These are phyloP conservation scores for Andrena dorsata DNA, from an alignment of 2,888 invertebrate species.

Conservation along the genomic window DNA sequence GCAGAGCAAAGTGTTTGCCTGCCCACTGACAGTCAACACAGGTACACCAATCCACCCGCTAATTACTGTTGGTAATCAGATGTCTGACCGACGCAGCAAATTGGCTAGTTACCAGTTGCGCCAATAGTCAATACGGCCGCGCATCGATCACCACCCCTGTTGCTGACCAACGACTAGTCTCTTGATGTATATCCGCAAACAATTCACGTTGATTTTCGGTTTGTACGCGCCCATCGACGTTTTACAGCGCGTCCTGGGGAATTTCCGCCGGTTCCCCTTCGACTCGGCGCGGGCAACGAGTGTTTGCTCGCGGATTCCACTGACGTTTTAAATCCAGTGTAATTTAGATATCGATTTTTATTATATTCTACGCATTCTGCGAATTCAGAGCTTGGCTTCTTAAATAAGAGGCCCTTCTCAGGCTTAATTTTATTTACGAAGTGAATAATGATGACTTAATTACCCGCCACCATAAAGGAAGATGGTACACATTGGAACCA, in stretches of 20 bases:
- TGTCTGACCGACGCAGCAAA: conserved; percentile 57
- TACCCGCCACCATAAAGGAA: no score
- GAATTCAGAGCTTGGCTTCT: no score
- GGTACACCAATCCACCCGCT: conserved; percentile 51
- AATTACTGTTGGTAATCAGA: conserved; percentile 67
- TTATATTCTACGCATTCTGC: no score
- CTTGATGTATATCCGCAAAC: conserved; percentile 43
- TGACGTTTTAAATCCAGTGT: background rate
- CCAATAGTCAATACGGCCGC: conserved; percentile 52
- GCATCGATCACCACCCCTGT: conserved; percentile 47
- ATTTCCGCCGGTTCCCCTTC: background rate
- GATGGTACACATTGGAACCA: no score
- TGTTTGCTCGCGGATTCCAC: background rate
- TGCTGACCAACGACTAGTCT: background rate
- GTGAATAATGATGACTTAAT: no score
- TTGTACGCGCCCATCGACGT: conserved; percentile 5
- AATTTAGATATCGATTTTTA: no score
- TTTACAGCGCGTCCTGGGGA: background rate
- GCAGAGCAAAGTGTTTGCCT: conserved; percentile 44
- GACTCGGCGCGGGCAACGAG: background rate
- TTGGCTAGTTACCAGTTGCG: conserved; percentile 63
- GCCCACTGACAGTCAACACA: conserved; percentile 49
- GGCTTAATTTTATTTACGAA: no score
- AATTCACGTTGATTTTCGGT: conserved; percentile 44
- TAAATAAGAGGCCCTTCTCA: no score